Evolutionary conservation across 2,113 vertebrate species (phyloP).

Genomic region (Dipodomys spectabilis): DNA sequence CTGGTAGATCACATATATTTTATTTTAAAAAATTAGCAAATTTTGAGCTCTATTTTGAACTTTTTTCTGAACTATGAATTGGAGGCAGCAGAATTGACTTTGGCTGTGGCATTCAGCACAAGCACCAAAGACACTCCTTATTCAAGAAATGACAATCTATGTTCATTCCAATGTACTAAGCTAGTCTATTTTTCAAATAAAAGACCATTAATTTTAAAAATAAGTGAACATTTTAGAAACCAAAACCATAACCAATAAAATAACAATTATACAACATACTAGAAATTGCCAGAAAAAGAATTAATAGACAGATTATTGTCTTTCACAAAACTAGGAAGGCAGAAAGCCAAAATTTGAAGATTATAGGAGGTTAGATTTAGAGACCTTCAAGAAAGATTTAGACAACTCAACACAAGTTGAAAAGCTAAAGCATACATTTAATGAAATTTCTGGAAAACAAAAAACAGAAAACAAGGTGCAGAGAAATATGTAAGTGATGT

Average conservation of each 20-base stretch:
- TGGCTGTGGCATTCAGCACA: too few relatives aligned
- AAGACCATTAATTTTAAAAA: too few relatives aligned
- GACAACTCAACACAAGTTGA: neutral
- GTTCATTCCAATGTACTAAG: too few relatives aligned
- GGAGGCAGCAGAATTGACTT: too few relatives aligned
- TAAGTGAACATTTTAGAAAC: neutral
- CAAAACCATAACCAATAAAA: neutral
- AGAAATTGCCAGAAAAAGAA: neutral
- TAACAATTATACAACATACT: neutral
- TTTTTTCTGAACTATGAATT: too few relatives aligned
- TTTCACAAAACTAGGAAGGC: neutral
- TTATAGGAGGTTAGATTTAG: neutral
- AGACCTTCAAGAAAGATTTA: neutral
- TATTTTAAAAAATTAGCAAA: too few relatives aligned
- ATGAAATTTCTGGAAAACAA: neutral
- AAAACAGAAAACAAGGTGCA: neutral
- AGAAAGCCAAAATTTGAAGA: neutral
- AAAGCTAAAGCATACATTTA: neutral
- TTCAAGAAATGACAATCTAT: too few relatives aligned
- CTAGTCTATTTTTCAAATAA: too few relatives aligned
- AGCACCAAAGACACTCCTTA: too few relatives aligned
- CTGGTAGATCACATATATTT: too few relatives aligned
- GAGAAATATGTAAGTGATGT: neutral
- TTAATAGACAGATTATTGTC: neutral
- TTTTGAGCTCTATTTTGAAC: too few relatives aligned